phyloP scores from a whole-genome alignment of 2,797 vertebrate genomes.

The Schizopygopsis malacanthus region DNA sequence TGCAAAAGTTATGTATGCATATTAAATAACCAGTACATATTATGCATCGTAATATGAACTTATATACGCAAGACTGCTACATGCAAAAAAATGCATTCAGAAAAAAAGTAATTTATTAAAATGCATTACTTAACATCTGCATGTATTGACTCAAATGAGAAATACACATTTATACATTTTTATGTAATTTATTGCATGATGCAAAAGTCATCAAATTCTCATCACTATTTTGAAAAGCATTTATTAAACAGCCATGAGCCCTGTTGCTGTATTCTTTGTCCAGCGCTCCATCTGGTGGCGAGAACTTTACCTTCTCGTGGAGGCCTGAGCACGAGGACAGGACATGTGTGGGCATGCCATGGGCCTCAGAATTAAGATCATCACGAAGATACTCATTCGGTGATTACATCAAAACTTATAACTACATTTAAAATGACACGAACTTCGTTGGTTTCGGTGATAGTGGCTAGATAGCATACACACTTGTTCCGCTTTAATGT shows the following conservation, averaged over 20 bases:
- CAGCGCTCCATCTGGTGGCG: conserved; percentile 16
- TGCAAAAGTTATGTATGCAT: not conserved
- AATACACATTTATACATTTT: not conserved
- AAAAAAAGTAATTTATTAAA: not conserved
- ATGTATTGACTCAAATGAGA: not conserved
- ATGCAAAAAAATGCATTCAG: not conserved
- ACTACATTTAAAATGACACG: not conserved
- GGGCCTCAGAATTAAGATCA: not conserved
- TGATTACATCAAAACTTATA: conserved; percentile 36
- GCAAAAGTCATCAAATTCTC: not conserved
- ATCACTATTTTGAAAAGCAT: not conserved
- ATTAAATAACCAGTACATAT: not conserved
- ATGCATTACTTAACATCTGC: not conserved
- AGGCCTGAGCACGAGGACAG: not conserved
- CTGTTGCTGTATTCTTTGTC: not conserved
- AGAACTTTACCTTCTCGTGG: not conserved
- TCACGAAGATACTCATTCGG: not conserved
- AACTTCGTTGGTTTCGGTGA: conserved; percentile 7
- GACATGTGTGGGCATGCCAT: conserved; percentile 32
- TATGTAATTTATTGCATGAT: not conserved
- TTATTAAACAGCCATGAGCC: not conserved
- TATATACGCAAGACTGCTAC: not conserved
- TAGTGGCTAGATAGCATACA: not conserved
- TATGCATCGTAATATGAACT: not conserved
- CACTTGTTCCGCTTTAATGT: not conserved